Conservation (phyloP, 2,113 vertebrate genomes). For the Ranitomeya variabilis region DNA sequence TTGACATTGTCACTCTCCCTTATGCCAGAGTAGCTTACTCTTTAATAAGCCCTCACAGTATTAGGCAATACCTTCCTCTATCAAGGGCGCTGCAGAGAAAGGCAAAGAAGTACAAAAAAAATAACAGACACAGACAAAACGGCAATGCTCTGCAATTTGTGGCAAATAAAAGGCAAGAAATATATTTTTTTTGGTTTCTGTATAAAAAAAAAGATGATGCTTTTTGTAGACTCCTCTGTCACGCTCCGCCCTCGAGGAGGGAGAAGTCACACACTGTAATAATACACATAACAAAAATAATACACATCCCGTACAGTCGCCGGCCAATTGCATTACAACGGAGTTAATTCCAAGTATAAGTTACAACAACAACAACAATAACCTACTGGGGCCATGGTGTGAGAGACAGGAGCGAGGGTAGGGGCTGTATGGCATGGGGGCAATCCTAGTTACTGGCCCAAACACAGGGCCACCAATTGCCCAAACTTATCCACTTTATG, state of each 20-base stretch:
- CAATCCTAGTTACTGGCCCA: constrained; percentile 47
- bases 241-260: constrained; percentile 36
- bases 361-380: constrained; percentile 54
- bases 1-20: constrained; percentile 35
- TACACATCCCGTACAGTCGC: constrained; percentile 47
- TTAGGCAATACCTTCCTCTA: constrained; percentile 39
- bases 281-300: constrained; percentile 55
- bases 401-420: constrained; percentile 26
- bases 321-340: constrained; percentile 41
- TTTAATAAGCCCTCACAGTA: constrained; percentile 11
- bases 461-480: constrained; percentile 20
- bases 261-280: constrained; percentile 53
- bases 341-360: constrained; percentile 53
- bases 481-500: not conserved
- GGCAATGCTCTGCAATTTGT: constrained; percentile 43
- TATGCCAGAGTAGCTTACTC: not conserved
- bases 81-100: constrained; percentile 45
- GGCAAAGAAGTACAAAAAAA: not conserved
- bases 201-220: constrained; percentile 45
- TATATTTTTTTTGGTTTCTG: constrained; percentile 1
- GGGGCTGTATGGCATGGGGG: not conserved
- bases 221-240: constrained; percentile 18
- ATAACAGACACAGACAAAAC: not conserved
- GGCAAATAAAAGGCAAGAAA: constrained; percentile 31
- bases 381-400: constrained; percentile 47